Evolutionary conservation across 1,140 invertebrate genomes (phyloP), one percentile per base, ranked within the genome.

Genomic region (Zaprionus capensis): DNA sequence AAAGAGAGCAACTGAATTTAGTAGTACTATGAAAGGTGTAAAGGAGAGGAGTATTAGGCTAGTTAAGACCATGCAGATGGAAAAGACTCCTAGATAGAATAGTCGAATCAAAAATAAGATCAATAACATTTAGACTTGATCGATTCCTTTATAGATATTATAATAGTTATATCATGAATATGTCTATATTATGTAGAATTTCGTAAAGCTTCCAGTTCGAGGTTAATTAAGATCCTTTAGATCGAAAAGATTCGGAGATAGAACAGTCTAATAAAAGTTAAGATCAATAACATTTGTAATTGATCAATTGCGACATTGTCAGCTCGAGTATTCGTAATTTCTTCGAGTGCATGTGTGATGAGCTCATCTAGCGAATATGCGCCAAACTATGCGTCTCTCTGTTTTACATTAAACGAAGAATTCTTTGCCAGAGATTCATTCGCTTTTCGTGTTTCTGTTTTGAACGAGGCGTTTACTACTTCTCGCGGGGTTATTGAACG

Each of bases 301-400:
- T n/a, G 38, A 41, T 41, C 15, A 41, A 6, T 41, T 41, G 5
- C 5, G 15, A 7, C 38, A n/a, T 41, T n/a, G 38, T 41, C 38
- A n/a, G 38, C 15, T 41, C n/a, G 15, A 41, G 41, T 17, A 46
- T 2, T 34, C 46, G 46, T 22, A 22, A 5, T 51, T 51, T 51
- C 20, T 51, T 5, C 20, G 14, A 56, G 26, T 31, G 53, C 53
- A 56, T 36, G 20, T 53, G 26, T 34, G 38, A 55, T 80, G 78
- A 81, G 78, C 78, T 81, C 78, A 81, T 81, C 78, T 81, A 78
- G 62, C 61, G 75, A 78, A 78, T 66, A 80, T 78, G 69, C 56
- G 34, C 61, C 58, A 49, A 71, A 69, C 78, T 71, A 66, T 78
- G 78, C 61, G 75, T 61, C 20, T 24, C 64, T 71, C 72, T 81